Evolutionary conservation across 2,888 invertebrate species (phyloP), one percentile per base, ranked within the genome.

Genomic region (Pyrrhopygopsis socrates): DNA sequence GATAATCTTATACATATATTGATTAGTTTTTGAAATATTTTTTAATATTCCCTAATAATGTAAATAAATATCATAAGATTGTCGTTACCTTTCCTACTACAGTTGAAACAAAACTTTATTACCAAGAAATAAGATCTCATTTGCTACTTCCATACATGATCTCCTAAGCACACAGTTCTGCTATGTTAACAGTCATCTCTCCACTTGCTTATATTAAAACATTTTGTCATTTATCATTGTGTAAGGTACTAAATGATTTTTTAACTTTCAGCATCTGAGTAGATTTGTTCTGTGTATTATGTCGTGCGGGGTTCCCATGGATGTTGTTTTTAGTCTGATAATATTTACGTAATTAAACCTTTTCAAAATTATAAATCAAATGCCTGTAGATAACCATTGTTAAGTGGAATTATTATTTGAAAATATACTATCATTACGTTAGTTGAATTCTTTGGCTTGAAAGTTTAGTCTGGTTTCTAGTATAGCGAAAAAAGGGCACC

Each of bases 71-170:
- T n/a, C n/a, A n/a, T n/a, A n/a, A n/a, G n/a, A 34, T 34, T 11
- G 34, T 8, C 5, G 34, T 34, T 34, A 34, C 34, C 34, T 34
- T 34, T 34, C 11, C 34, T 34, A 8, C 5, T 8, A 8, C 34
- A 34, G 4, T 50, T 2, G 1, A 84, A 82, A 68, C 68, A 81
- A 30, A 45, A 45, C 80, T 80, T 83, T 18, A 60, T 5, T 60
- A 27, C 24, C 5, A 27, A 27, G 27, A 1, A 60, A 27, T 60
- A 27, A 60, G 15, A 27, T 60, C 60, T 24, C 24, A 60, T 60
- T 60, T 60, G 60, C 60, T 60, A 60, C 60, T 60, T 60, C 60
- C 60, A 60, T 60, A 27, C 60, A 60, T 60, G 27, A 13, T 13
- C 60, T 60, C 60, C 60, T 60, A 60, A 60, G 60, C 60, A 60